Evolutionary conservation across 1,140 invertebrate genomes (phyloP), one percentile per base, ranked within the genome.

Genomic region (Acyrthosiphon pisum): DNA sequence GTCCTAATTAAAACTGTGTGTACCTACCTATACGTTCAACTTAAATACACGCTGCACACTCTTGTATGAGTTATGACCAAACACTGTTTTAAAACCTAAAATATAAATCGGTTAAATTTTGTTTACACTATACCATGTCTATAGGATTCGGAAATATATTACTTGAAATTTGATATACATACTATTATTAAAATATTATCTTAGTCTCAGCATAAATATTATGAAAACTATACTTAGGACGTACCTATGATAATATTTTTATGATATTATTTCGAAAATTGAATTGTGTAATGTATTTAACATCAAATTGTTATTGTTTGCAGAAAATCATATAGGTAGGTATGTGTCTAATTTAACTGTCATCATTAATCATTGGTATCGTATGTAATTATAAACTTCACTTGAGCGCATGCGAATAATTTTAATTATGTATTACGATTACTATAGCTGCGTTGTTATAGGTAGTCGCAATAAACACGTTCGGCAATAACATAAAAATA

Each of bases 321-420:
- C 30, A 26, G 23, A 41, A 41, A 56, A 86, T 86, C 8, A 84
- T 44, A 44, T 41, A 89, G 20, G 7, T 89, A 89, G 8, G 7
- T 89, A 89, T 23, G 50, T 11, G 30, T 37, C 87, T 53, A 53
- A 89, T 89, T 89, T 89, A 41, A 89, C 88, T 56, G 35, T 41
- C 88, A 48, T 56, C 56, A 89, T 89, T 89, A 89, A 89, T 89
- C 50, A 89, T 56, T 6, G 44, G n/a, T 35, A 56, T 56, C 6
- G 23, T 89, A n/a, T 56, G n/a, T 56, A 56, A 56, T 89, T 89
- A 89, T 41, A 89, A 37, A 89, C n/a, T 53, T 23, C 48, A 56
- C 23, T 56, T 23, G 88, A 89, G 20, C 23, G 14, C 22, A 89
- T 53, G 48, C 50, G 20, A 56, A 89, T 89, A 89, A 41, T 89